phyloP scores from a whole-genome alignment of 2,888 invertebrate species.

The Xestia sexstrigata region DNA sequence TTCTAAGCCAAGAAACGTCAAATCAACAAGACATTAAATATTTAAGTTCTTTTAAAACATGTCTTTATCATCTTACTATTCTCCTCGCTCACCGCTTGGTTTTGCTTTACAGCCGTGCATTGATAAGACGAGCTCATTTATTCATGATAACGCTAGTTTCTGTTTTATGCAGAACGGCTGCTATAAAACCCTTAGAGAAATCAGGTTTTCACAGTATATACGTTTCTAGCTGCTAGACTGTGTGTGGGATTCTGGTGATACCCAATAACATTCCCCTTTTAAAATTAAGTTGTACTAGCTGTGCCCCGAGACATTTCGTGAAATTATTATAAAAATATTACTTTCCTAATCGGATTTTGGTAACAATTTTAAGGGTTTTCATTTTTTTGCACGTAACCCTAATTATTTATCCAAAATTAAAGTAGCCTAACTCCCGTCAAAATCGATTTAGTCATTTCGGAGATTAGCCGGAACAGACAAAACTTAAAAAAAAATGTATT shows the following conservation, averaged over 20 bases:
- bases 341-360: too few relatives aligned
- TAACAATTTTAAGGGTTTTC: too few relatives aligned
- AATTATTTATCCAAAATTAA: too few relatives aligned
- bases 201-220: constrained; percentile 31
- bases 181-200: constrained; percentile 52
- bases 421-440: too few relatives aligned
- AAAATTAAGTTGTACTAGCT: not conserved
- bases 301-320: too few relatives aligned
- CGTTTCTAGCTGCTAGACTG: constrained; percentile 1
- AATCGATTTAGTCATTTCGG: too few relatives aligned
- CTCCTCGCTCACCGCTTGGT: not conserved
- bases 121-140: constrained; percentile 42
- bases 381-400: too few relatives aligned
- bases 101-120: constrained; percentile 28
- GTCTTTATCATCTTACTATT: not conserved
- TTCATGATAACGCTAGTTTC: constrained; percentile 40
- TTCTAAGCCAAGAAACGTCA: not conserved
- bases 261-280: not conserved
- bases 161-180: constrained; percentile 40
- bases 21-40: not conserved
- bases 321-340: too few relatives aligned
- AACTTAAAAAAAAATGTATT: too few relatives aligned
- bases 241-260: not conserved
- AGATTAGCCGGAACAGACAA: too few relatives aligned
- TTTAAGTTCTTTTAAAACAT: not conserved